These are phyloP conservation scores for Prunella strophiata DNA, from an alignment of 2,797 vertebrate species.

Conservation along the genomic window DNA sequence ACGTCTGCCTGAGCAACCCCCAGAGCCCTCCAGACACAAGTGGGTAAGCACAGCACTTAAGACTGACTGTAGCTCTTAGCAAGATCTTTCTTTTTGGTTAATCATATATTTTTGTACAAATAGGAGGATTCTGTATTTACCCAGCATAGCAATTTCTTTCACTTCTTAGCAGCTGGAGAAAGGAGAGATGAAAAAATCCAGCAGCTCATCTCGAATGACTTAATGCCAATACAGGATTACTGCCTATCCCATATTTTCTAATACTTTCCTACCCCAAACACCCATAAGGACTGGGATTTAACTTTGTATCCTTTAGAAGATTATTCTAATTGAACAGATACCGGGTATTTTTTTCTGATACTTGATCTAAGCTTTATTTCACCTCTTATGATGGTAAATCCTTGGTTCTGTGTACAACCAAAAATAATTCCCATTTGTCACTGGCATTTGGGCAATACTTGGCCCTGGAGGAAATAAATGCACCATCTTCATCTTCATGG, in stretches of 20 bases:
- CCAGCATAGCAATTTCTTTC: conserved; percentile 18
- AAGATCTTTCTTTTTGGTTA: background rate
- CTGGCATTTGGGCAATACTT: background rate
- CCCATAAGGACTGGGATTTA: background rate
- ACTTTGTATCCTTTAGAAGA: conserved; percentile 31
- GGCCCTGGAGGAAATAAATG: background rate
- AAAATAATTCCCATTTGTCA: conserved; percentile 7
- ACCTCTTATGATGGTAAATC: background rate
- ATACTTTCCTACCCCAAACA: background rate
- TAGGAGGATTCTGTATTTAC: background rate
- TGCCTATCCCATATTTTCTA: conserved; percentile 29
- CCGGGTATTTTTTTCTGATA: background rate
- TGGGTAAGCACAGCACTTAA: background rate
- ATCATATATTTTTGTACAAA: conserved; percentile 25
- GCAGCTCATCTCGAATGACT: background rate
- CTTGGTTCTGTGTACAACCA: background rate
- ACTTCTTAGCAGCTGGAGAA: background rate
- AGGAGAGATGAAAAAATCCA: conserved; percentile 19
- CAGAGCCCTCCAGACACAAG: background rate
- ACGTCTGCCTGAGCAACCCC: background rate
- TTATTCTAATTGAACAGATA: conserved; percentile 40
- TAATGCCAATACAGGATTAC: conserved; percentile 37
- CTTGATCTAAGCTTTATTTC: conserved; percentile 18
- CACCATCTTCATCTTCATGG: background rate
- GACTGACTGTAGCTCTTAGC: background rate